These are phyloP conservation scores for Tautogolabrus adspersus DNA, from an alignment of 2,113 vertebrate species.

Conservation along the genomic window DNA sequence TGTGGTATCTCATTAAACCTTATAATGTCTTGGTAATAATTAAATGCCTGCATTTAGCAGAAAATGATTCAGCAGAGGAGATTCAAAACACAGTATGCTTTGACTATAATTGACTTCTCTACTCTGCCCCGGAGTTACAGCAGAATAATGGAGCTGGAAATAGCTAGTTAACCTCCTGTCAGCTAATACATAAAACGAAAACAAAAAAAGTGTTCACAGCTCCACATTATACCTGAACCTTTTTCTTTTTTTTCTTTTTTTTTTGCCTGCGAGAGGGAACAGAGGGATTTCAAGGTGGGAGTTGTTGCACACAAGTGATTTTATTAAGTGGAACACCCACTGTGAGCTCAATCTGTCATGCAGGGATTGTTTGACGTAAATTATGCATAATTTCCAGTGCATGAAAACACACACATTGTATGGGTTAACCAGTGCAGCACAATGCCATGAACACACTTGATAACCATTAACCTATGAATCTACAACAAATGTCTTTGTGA, in stretches of 20 bases:
- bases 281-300: conserved; percentile 65
- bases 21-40: conserved; percentile 68
- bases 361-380: conserved; percentile 73
- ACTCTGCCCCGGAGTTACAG: conserved; percentile 70
- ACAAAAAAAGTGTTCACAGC: conserved; percentile 50
- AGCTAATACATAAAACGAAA: conserved; percentile 75
- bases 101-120: conserved; percentile 78
- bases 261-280: conserved; percentile 40
- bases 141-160: conserved; percentile 77
- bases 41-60: conserved; percentile 67
- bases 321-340: conserved; percentile 75
- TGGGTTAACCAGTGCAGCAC: conserved; percentile 1
- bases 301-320: conserved; percentile 69
- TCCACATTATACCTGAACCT: conserved; percentile 39
- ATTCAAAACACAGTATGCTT: conserved; percentile 65
- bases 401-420: conserved; percentile 48
- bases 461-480: background rate
- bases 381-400: conserved; percentile 68
- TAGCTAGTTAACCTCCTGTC: conserved; percentile 79
- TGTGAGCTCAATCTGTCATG: conserved; percentile 72
- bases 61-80: conserved; percentile 57
- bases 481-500: background rate
- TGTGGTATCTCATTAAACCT: conserved; percentile 64
- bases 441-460: conserved; percentile 19
- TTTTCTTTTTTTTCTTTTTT: conserved; percentile 1